A percentile compares a stretch with the other conserved stretches of the same genome.
Evolutionary conservation across 2,888 invertebrate species (phyloP).

Genomic region (Theretra japonica): DNA sequence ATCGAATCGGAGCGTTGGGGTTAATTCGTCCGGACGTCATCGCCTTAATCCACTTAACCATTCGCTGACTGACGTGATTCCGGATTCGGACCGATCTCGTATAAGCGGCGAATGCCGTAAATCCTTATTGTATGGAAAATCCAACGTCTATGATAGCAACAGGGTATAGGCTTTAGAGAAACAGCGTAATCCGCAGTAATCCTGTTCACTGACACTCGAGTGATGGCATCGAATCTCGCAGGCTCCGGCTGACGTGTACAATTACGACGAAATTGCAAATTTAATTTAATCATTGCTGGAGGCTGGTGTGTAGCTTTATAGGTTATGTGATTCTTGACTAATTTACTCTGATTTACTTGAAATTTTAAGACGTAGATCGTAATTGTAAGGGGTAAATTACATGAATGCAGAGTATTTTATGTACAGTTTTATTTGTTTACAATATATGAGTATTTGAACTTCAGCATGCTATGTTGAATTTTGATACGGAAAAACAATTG

Average conservation of each 20-base stretch:
- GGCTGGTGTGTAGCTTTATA: background rate
- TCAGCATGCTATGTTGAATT: too few species aligned
- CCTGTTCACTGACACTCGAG: conserved; percentile 6
- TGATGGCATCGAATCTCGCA: background rate
- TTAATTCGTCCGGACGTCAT: conserved; percentile 49
- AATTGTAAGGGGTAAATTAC: background rate
- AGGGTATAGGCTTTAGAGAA: background rate
- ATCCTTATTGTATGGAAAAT: conserved; percentile 36
- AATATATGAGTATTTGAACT: too few species aligned
- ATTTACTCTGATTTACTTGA: background rate
- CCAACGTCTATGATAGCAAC: conserved; percentile 20
- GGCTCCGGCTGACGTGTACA: background rate
- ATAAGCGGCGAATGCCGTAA: conserved; percentile 36
- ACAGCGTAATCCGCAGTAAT: conserved; percentile 9
- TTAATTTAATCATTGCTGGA: background rate
- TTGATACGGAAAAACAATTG: too few species aligned
- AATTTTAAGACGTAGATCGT: background rate
- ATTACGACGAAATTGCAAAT: conserved; percentile 2
- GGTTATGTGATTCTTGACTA: background rate
- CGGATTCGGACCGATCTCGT: conserved; percentile 38
- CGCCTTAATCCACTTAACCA: conserved; percentile 51
- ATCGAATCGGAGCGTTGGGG: conserved; percentile 40
- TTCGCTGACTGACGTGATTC: conserved; percentile 42
- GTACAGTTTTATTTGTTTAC: too few species aligned
- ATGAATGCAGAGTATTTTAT: background rate